A percentile compares a stretch with the other conserved stretches of the same genome.
These are phyloP conservation scores for Lasioglossum calceatum DNA, from an alignment of 2,888 invertebrate species.

Conservation along the genomic window DNA sequence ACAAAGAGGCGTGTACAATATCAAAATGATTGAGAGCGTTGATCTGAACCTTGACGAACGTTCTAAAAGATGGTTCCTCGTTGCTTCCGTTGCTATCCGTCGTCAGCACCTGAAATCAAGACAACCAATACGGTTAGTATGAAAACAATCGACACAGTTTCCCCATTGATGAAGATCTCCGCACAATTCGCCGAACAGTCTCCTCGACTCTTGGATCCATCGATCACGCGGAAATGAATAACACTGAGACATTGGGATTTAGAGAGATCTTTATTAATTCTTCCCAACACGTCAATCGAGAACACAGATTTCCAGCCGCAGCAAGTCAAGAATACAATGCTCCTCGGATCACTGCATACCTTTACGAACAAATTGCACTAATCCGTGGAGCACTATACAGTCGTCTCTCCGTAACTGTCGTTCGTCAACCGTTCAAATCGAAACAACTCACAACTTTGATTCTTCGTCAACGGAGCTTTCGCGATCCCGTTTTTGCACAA, in stretches of 20 bases:
- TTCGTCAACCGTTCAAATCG: not conserved
- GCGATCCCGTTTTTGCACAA: no score
- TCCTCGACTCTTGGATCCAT: not conserved
- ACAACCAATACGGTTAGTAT: constrained; percentile 20
- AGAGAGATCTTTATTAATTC: constrained; percentile 49
- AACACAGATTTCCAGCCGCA: not conserved
- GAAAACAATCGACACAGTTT: no score
- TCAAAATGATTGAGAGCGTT: not conserved
- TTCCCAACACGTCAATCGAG: constrained; percentile 28
- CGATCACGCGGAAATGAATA: constrained; percentile 20
- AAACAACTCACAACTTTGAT: no score
- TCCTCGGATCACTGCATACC: not conserved
- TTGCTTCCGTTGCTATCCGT: not conserved
- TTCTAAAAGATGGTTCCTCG: not conserved
- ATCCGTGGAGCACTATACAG: not conserved
- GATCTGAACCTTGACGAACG: not conserved
- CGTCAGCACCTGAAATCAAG: constrained; percentile 44
- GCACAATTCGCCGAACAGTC: not conserved
- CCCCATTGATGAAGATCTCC: not conserved
- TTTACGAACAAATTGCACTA: no score
- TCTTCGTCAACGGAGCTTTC: no score
- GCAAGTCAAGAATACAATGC: no score
- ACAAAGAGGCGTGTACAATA: not conserved
- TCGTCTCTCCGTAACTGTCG: not conserved
- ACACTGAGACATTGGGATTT: constrained; percentile 25